Conservation (phyloP, 2,888 invertebrate species). For the Schrankia costaestrigalis region DNA sequence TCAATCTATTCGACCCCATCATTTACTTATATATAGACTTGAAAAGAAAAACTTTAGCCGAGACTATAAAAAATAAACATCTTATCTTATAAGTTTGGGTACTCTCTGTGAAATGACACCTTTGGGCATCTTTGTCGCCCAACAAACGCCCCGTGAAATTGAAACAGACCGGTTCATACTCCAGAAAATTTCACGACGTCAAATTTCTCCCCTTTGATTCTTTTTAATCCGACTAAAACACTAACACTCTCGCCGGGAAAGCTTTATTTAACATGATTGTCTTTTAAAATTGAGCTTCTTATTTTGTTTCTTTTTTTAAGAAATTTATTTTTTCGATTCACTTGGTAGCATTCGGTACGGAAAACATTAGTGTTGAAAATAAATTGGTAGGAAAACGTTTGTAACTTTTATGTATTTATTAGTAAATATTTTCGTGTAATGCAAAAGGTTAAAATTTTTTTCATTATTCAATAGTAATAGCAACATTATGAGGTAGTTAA, state of each 20-base stretch:
- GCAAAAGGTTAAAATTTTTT: no score
- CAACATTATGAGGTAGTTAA: no score
- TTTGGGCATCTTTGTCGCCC: constrained; percentile 73
- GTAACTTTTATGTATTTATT: no score
- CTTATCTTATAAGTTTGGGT: constrained; percentile 62
- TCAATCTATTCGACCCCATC: constrained; percentile 27
- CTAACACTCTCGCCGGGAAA: constrained; percentile 11
- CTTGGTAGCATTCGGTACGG: no score
- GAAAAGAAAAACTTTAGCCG: constrained; percentile 43
- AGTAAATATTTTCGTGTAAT: no score
- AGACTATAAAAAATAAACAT: constrained; percentile 60
- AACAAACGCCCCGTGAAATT: constrained; percentile 78
- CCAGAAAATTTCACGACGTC: constrained; percentile 52
- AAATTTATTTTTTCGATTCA: no score
- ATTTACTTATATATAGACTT: constrained; percentile 32
- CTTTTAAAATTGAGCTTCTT: no score
- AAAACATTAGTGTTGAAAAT: no score
- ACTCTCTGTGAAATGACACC: constrained; percentile 73
- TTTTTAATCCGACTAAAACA: constrained; percentile 43
- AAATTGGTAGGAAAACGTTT: no score
- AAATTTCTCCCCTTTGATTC: constrained; percentile 49
- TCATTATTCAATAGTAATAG: no score
- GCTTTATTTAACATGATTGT: no score
- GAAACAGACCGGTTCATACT: constrained; percentile 69
- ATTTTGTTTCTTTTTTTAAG: no score